Conservation (phyloP, 2,113 vertebrate genomes). For the Rhynchomys soricoides region DNA sequence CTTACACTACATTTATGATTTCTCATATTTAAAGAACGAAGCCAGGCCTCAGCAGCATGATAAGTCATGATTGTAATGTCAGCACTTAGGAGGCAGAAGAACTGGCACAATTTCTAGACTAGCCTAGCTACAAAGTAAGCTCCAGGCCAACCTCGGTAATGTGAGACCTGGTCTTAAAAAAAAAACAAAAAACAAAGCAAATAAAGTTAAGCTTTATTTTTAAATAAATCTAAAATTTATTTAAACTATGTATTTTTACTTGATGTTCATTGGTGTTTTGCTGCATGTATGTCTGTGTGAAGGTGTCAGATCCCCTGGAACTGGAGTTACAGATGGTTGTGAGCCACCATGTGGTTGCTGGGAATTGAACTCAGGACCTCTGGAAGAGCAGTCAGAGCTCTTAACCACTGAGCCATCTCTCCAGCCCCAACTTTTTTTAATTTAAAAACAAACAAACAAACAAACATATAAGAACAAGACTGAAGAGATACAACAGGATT, state of each 20-base stretch:
- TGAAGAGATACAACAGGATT: constrained; percentile 36
- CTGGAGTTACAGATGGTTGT: not conserved
- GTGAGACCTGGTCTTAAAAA: not conserved
- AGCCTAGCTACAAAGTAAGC: not conserved
- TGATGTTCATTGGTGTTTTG: not conserved
- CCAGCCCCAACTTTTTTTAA: not conserved
- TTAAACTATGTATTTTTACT: not conserved
- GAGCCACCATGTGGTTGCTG: not conserved
- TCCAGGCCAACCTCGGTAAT: not conserved
- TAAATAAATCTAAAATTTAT: too few relatives aligned
- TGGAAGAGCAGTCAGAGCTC: not conserved
- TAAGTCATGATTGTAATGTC: not conserved
- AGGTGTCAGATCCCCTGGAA: not conserved
- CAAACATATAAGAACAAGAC: not conserved
- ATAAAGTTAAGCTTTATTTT: not conserved
- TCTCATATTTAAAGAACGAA: not conserved
- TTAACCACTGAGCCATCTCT: not conserved
- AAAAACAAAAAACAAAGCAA: not conserved
- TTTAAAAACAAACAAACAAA: not conserved
- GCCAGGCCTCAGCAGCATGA: too few relatives aligned
- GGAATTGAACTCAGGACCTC: not conserved
- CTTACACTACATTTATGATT: constrained; percentile 13
- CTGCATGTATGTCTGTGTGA: not conserved
- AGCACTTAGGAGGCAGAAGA: not conserved
- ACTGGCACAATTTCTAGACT: not conserved